Evolutionary conservation across 2,797 vertebrate genomes (phyloP).

Genomic region (Eremophila alpestris): DNA sequence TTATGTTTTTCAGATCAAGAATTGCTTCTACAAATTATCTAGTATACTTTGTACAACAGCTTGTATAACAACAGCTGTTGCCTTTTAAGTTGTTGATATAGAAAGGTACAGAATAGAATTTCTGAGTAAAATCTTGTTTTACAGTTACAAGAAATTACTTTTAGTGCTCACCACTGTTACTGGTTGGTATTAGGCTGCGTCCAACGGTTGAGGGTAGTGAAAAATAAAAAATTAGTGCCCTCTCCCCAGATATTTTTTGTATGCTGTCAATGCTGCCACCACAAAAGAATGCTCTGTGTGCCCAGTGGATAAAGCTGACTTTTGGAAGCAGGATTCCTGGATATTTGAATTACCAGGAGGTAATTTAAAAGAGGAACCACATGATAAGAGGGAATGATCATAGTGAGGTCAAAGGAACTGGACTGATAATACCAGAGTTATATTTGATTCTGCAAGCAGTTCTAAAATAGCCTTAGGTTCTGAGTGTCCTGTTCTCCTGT

Average conservation of each 20-base stretch:
- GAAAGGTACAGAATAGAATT: background rate
- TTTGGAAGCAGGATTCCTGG: background rate
- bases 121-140: background rate
- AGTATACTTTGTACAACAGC: background rate
- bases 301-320: background rate
- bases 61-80: background rate
- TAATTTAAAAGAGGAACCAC: background rate
- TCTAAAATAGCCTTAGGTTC: background rate
- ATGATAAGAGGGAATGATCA: background rate
- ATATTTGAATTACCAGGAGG: slow-evolving; percentile 19
- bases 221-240: background rate
- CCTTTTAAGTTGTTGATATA: background rate
- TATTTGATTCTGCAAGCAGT: background rate
- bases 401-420: background rate
- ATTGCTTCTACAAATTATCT: background rate
- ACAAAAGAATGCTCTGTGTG: background rate
- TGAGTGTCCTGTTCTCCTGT: background rate
- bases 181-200: background rate
- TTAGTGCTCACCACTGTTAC: background rate
- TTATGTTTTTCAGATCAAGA: background rate
- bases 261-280: background rate
- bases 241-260: background rate
- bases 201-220: background rate
- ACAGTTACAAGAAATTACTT: background rate
- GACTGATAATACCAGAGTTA: background rate